Evolutionary conservation across 2,888 invertebrate species (phyloP).

Genomic region (Tupiocoris notatus): DNA sequence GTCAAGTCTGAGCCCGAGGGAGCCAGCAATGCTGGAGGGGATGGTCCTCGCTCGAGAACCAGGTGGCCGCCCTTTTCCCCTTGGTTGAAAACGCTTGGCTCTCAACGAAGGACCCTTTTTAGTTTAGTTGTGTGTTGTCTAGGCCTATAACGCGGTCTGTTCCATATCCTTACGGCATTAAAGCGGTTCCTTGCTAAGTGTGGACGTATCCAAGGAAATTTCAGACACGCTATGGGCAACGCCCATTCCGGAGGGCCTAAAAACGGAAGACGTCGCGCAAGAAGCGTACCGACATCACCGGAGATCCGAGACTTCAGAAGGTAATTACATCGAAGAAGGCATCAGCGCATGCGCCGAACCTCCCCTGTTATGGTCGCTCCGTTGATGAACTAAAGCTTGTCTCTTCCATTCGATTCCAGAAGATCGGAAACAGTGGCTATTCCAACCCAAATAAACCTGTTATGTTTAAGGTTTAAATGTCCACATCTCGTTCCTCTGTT

Average conservation of each 20-base stretch:
- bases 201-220: no score
- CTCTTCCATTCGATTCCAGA: neutral
- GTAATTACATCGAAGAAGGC: constrained; percentile 33
- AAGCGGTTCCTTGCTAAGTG: no score
- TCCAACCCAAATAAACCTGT: neutral
- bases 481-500: neutral
- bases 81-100: constrained; percentile 11
- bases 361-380: neutral
- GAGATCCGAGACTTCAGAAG: constrained; percentile 43
- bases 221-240: constrained; percentile 26
- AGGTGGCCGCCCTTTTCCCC: constrained; percentile 33
- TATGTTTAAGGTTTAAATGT: neutral
- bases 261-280: constrained; percentile 27
- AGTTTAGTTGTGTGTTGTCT: neutral
- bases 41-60: constrained; percentile 5
- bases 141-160: constrained; percentile 1
- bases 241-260: constrained; percentile 29
- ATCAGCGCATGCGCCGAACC: constrained; percentile 11
- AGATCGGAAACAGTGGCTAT: neutral
- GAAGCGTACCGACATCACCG: constrained; percentile 43
- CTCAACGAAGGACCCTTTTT: constrained; percentile 10
- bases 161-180: neutral
- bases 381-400: neutral
- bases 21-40: constrained; percentile 32
- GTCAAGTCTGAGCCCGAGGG: constrained; percentile 7